Conservation (phyloP, 2,888 invertebrate genomes). For the Junonia oenone region DNA sequence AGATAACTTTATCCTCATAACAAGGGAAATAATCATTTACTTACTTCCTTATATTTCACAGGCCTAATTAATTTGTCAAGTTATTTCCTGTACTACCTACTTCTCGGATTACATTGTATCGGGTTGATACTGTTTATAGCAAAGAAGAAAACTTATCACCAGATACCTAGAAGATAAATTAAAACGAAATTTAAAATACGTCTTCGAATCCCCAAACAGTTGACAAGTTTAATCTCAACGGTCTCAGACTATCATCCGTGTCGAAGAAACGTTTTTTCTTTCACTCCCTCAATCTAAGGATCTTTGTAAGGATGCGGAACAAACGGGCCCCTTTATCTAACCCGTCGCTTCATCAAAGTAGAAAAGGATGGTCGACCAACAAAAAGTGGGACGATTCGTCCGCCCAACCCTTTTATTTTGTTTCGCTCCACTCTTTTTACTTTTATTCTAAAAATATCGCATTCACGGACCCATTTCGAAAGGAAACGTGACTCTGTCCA, state of each 20-base stretch:
- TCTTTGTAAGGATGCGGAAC: conserved; percentile 37
- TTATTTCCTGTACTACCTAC: too few relatives aligned
- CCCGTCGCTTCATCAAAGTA: conserved; percentile 50
- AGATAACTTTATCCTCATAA: neutral
- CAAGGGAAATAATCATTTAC: neutral
- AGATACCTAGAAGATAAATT: neutral
- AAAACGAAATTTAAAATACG: neutral
- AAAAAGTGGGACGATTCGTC: conserved; percentile 65
- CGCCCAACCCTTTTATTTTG: conserved; percentile 71
- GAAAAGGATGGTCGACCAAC: conserved; percentile 57
- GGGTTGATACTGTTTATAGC: neutral
- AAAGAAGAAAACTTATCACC: neutral
- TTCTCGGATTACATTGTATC: neutral
- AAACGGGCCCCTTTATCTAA: conserved; percentile 45
- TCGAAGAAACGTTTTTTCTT: conserved; percentile 28
- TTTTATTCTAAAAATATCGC: conserved; percentile 77
- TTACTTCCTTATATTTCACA: too few relatives aligned
- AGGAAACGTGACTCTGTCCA: conserved; percentile 76
- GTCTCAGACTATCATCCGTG: conserved; percentile 15
- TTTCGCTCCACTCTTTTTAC: conserved; percentile 63
- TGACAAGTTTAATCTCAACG: conserved; percentile 8
- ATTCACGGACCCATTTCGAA: conserved; percentile 78
- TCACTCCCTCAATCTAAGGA: conserved; percentile 16
- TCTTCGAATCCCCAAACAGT: neutral
- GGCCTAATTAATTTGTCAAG: too few relatives aligned